These are phyloP conservation scores for Saccostrea glomerata DNA, from an alignment of 1,140 invertebrate genomes.

Conservation along the genomic window DNA sequence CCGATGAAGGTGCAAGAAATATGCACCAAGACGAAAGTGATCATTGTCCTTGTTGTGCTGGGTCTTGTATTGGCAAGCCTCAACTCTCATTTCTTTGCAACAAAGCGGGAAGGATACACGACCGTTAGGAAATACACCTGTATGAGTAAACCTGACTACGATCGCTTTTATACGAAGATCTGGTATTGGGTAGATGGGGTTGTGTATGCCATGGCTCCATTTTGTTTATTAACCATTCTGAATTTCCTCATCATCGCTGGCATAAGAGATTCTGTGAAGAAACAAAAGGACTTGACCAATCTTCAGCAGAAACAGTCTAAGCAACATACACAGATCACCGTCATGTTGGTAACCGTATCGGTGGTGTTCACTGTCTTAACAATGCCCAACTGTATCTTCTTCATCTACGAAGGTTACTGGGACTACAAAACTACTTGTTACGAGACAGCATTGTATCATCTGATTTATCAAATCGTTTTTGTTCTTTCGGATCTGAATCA, in stretches of 20 bases:
- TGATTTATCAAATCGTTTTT: conserved; percentile 63
- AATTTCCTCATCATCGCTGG: conserved; percentile 67
- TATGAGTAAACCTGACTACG: conserved; percentile 42
- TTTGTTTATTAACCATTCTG: conserved; percentile 59
- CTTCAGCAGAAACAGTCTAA: conserved; percentile 56
- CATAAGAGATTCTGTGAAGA: conserved; percentile 56
- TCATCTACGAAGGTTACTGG: conserved; percentile 61
- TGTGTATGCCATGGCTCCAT: conserved; percentile 64
- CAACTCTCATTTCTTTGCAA: conserved; percentile 60
- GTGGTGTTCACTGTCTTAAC: conserved; percentile 66
- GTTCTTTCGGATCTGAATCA: conserved; percentile 67
- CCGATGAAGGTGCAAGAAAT: conserved; percentile 66
- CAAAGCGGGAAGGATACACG: conserved; percentile 49
- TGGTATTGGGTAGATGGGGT: conserved; percentile 69
- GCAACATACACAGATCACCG: conserved; percentile 68
- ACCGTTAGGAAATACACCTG: conserved; percentile 56
- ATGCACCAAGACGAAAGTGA: conserved; percentile 54
- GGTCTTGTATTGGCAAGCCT: conserved; percentile 55
- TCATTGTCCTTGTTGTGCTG: conserved; percentile 52
- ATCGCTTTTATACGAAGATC: conserved; percentile 47
- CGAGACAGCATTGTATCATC: conserved; percentile 51
- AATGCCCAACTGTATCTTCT: conserved; percentile 70
- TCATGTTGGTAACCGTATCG: conserved; percentile 70
- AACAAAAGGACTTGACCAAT: conserved; percentile 59
- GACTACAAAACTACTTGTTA: conserved; percentile 42